A percentile compares a stretch with the other conserved stretches of the same genome.
Evolutionary conservation across 2,113 vertebrate species (phyloP).

Genomic region (Capra hircus): DNA sequence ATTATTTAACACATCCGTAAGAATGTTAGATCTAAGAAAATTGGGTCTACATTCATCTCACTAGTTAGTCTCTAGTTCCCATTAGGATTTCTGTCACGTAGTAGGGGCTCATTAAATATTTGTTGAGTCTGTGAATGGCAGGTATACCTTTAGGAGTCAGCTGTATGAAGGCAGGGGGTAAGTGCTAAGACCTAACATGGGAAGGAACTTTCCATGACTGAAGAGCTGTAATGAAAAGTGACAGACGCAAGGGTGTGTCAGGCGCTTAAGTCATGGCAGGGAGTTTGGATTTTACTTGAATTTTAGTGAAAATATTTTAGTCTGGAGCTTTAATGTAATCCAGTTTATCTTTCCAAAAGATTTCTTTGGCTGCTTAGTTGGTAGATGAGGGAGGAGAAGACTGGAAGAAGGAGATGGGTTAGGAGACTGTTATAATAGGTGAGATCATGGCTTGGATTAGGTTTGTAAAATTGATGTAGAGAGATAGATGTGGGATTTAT

Average conservation of each 20-base stretch:
- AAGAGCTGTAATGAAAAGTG: not conserved
- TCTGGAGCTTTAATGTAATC: not conserved
- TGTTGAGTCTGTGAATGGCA: not conserved
- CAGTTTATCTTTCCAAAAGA: not conserved
- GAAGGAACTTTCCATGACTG: not conserved
- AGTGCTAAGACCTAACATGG: not conserved
- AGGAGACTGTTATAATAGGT: not conserved
- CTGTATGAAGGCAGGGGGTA: not conserved
- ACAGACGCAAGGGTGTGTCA: not conserved
- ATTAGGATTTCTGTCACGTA: not conserved
- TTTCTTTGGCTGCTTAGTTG: not conserved
- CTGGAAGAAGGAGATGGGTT: not conserved
- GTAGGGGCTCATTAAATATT: not conserved
- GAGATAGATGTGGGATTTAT: not conserved
- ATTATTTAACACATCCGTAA: not conserved
- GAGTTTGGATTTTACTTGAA: slow-evolving; percentile 18
- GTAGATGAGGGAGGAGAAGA: not conserved
- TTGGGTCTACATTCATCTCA: not conserved
- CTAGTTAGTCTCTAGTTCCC: not conserved
- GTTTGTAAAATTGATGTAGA: not conserved
- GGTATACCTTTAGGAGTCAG: not conserved
- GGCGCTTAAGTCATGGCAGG: not conserved
- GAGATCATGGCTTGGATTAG: not conserved
- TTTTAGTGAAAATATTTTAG: not conserved
- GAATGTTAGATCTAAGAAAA: not conserved